Evolutionary conservation across 92 coral and sea anemone genomes (phyloP), one percentile per base, ranked within the genome.

Genomic region (Desmophyllum pertusum): DNA sequence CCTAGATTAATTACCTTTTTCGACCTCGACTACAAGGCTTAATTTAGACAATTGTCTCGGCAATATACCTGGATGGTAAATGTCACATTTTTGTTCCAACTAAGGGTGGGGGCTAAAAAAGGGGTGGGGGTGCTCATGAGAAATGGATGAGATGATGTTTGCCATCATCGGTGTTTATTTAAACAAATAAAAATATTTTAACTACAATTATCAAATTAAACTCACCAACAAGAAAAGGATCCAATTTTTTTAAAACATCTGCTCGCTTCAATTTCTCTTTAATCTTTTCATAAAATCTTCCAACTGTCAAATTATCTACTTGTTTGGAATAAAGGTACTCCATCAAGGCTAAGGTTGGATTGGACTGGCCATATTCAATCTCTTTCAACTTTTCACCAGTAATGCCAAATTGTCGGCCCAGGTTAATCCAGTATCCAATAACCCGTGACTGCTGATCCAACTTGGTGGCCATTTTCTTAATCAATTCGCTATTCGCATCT

Each of bases 291-390:
- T 59, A 79, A 45, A 89, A 62, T 4, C 3, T 4, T 31, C 69
- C 62, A 37, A 91, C 75, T 45, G 79, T 88, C 89, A 84, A 62
- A 3, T n/a, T n/a, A n/a, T 45, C 27, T 14, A 73, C 55, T 39
- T 75, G 80, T 51, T 69, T 66, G 23, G 81, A n/a, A 6, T 74
- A 73, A 8, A 87, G 70, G 57, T 79, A 66, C 30, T 79, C 84
- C 86, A 91, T 88, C 3, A 91, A 40, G 25, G 55, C 87, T 29
- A 62, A 78, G 2, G 91, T 84, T 36, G 93, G 93, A 40, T 84
- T 89, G 57, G 39, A 81, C 65, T 84, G 84, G 23, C 88, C 81
- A 65, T 69, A 85, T 66, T 84, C 79, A 8, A 72, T 65, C 70
- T 88, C 90, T 29, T 78, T 66, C 48, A 81, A 38, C 41, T 46